Base-by-base conservation (phyloP, 2,797 vertebrate genomes). In the Malurus leucopterus region DNA sequence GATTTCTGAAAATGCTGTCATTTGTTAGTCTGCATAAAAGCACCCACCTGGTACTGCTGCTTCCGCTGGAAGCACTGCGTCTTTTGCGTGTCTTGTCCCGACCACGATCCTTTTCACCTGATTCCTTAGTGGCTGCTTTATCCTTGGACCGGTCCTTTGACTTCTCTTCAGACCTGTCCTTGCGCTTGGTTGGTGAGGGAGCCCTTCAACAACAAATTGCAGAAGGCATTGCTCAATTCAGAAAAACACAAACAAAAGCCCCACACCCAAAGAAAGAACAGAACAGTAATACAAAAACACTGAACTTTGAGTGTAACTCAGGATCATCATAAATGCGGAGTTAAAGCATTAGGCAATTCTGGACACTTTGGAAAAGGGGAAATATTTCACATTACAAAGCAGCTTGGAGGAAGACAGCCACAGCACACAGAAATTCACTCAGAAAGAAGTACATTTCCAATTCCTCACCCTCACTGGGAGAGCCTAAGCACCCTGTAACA, bases 111-210 rank as follows among this genome's bases (percentile, higher is more conserved):
- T 99, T 99, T 46, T 99, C 99, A 4, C 97, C 97, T 0, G 96
- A 96, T 8, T 99, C 98, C 96, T 99, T 99, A n/a, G 96, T 91
- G 49, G 90, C 91, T 50, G 96, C 96, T 93, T 99, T 99, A 65
- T 99, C 99, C 96, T 99, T 99, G 32, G 97, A 97, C 49, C 98
- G 92, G 24, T 99, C 99, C 96, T 99, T 98, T 3, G 98, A 96
- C 89, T 99, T 99, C 89, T 99, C 99, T 77, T 99, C 99, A 32
- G 98, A 98, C 50, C 98, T 97, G 63, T 99, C 99, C 91, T 99
- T 99, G 73, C 99, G 97, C 89, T 99, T 99, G 64, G 98, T 98
- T 5, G 99, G 99, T 96, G 99, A 99, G 55, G 99, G 99, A 94
- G 98, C 99, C 99, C 99, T 99, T 89, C 29, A 61, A 73, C 34